phyloP scores from a whole-genome alignment of 2,888 invertebrate genomes.

The Trichacis sp. region DNA sequence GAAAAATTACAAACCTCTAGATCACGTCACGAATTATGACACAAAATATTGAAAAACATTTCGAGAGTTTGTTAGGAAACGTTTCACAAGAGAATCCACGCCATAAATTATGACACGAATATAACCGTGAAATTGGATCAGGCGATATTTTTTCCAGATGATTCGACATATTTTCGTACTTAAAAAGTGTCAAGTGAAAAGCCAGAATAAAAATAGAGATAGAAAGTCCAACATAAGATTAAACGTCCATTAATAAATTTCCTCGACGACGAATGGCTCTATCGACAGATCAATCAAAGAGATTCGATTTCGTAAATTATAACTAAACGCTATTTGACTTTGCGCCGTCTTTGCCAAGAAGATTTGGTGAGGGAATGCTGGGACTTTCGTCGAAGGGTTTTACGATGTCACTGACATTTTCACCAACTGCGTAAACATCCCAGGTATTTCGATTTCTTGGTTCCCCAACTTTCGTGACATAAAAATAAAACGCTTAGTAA shows the following conservation, averaged over 20 bases:
- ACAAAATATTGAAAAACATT: too few species aligned
- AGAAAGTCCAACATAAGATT: neutral
- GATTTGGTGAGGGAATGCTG: neutral
- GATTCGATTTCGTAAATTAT: neutral
- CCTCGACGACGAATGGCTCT: too few species aligned
- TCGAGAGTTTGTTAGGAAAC: too few species aligned
- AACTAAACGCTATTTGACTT: neutral
- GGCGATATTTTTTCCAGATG: too few species aligned
- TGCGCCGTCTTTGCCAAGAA: neutral
- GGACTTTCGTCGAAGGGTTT: too few species aligned
- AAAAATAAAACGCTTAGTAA: neutral
- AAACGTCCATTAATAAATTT: neutral
- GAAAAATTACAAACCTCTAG: too few species aligned
- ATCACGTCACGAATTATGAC: too few species aligned
- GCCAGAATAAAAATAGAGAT: too few species aligned
- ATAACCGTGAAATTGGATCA: too few species aligned
- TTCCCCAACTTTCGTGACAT: neutral
- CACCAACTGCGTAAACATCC: neutral
- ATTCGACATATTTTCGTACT: neutral
- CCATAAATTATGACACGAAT: too few species aligned
- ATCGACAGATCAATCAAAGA: neutral
- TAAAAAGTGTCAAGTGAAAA: conserved; percentile 1
- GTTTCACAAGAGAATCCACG: too few species aligned
- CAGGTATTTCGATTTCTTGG: too few species aligned
- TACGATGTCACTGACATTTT: neutral